phyloP scores from a whole-genome alignment of 2,113 vertebrate species.

The Amblyornis subalaris region DNA sequence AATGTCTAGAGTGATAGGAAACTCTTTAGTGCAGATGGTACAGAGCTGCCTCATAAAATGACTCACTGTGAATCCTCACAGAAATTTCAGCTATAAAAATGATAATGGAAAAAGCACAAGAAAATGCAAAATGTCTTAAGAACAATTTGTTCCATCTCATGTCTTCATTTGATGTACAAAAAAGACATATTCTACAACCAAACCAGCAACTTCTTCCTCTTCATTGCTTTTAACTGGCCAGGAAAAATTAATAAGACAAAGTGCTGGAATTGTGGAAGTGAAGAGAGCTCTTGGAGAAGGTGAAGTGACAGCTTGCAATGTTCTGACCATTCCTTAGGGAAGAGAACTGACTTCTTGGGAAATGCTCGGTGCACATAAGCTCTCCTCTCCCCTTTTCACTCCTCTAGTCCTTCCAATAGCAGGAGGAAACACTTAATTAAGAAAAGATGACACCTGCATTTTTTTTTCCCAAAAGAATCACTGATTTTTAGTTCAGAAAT shows the following conservation, averaged over 20 bases:
- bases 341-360: not conserved
- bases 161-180: constrained; percentile 17
- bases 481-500: not conserved
- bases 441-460: not conserved
- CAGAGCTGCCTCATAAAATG: constrained; percentile 77
- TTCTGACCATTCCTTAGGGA: not conserved
- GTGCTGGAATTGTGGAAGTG: not conserved
- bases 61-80: constrained; percentile 77
- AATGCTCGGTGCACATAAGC: not conserved
- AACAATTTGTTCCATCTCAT: constrained; percentile 61
- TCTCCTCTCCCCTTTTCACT: not conserved
- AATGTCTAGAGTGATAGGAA: constrained; percentile 80
- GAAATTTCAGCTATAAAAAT: constrained; percentile 77
- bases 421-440: not conserved
- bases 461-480: not conserved
- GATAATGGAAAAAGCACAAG: constrained; percentile 81
- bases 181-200: not conserved
- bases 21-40: constrained; percentile 75
- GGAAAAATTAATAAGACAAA: not conserved
- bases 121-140: constrained; percentile 57
- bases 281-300: not conserved
- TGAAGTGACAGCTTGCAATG: not conserved
- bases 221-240: not conserved
- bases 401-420: not conserved
- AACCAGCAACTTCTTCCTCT: not conserved